Evolutionary conservation across 1,140 invertebrate genomes (phyloP).

Genomic region (Conus betulinus): DNA sequence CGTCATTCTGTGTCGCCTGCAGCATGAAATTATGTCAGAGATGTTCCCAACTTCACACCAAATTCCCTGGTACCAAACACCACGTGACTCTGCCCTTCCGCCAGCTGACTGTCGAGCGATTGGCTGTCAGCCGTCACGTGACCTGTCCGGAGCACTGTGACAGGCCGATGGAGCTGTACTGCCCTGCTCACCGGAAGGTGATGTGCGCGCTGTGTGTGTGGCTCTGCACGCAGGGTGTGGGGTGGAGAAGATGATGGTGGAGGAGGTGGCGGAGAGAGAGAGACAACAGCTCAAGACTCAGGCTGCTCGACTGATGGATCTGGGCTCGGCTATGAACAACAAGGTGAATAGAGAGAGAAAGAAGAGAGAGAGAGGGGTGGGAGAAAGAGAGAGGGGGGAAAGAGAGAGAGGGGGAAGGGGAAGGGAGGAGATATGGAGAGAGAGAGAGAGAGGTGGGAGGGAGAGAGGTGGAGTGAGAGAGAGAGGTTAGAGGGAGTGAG

Average conservation of each 20-base stretch:
- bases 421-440: too few relatives aligned
- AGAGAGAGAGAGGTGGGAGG: too few relatives aligned
- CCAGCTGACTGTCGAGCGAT: background rate
- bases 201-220: constrained; percentile 1
- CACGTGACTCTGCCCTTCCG: background rate
- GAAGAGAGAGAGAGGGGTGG: background rate
- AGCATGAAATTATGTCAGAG: background rate
- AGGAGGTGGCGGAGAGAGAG: background rate
- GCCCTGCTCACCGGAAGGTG: background rate
- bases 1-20: background rate
- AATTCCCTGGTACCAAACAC: background rate
- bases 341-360: background rate
- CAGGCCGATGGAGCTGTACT: background rate
- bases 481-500: too few relatives aligned
- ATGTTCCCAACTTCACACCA: background rate
- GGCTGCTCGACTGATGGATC: background rate
- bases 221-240: background rate
- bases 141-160: background rate
- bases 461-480: too few relatives aligned
- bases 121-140: background rate
- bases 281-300: background rate
- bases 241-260: background rate
- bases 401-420: too few relatives aligned
- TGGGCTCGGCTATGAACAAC: background rate
- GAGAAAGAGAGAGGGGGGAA: background rate